Evolutionary conservation across 2,113 vertebrate species (phyloP).

Genomic region (Serilophus lunatus): DNA sequence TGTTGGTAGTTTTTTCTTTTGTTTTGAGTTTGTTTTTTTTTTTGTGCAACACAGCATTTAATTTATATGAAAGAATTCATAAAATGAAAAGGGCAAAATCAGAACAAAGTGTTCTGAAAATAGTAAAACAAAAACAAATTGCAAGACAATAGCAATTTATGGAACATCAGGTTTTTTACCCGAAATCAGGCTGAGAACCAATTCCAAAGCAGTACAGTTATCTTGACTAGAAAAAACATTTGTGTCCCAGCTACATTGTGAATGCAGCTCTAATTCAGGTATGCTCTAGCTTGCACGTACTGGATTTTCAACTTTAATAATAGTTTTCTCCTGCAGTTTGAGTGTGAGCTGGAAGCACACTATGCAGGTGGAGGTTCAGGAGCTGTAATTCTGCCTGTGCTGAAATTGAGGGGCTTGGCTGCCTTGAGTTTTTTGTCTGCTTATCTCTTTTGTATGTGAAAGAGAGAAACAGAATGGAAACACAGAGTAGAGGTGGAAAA

Average conservation of each 20-base stretch:
- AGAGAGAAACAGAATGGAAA: neutral
- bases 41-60: neutral
- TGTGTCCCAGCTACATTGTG: neutral
- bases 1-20: no score
- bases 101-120: neutral
- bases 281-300: neutral
- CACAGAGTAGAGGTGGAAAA: neutral
- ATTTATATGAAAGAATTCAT: neutral
- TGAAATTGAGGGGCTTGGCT: neutral
- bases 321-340: neutral
- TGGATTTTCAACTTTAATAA: neutral
- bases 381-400: neutral
- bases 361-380: rapidly evolving
- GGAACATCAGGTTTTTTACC: neutral
- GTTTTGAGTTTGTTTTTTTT: neutral
- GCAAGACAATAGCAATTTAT: neutral
- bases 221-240: neutral
- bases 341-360: neutral
- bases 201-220: neutral
- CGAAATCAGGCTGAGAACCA: neutral
- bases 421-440: neutral
- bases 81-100: neutral
- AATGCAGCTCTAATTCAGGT: neutral
- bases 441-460: neutral
- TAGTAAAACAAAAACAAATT: neutral